Evolutionary conservation across 2,113 vertebrate genomes (phyloP).

Genomic region (Piaya cayana): DNA sequence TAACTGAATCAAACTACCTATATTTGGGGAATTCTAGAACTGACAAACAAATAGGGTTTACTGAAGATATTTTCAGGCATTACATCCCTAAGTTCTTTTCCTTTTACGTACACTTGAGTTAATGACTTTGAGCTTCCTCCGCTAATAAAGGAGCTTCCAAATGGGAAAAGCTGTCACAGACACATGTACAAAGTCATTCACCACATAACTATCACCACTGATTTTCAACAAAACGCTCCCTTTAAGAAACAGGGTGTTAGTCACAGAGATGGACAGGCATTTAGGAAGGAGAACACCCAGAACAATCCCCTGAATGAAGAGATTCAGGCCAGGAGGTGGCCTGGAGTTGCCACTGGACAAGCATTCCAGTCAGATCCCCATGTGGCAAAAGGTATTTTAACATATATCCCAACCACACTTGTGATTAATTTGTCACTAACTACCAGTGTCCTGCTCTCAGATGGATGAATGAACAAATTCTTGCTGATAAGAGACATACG

Average conservation of each 20-base stretch:
- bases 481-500: background rate
- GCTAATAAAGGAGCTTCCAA: background rate
- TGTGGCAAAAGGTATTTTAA: background rate
- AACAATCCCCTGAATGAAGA: background rate
- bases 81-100: background rate
- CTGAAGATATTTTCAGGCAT: background rate
- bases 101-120: background rate
- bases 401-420: background rate
- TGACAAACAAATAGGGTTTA: background rate
- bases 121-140: background rate
- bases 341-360: background rate
- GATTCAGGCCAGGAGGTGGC: background rate
- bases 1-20: background rate
- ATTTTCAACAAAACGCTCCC: background rate
- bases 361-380: background rate
- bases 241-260: background rate
- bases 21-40: background rate
- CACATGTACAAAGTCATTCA: background rate
- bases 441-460: background rate
- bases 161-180: background rate
- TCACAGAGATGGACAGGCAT: background rate
- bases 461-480: background rate
- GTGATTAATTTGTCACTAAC: background rate
- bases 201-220: background rate
- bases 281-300: background rate